A percentile compares a stretch with the other conserved stretches of the same genome.
phyloP scores from a whole-genome alignment of 2,797 vertebrate genomes.

The Xiphophorus birchmanni region DNA sequence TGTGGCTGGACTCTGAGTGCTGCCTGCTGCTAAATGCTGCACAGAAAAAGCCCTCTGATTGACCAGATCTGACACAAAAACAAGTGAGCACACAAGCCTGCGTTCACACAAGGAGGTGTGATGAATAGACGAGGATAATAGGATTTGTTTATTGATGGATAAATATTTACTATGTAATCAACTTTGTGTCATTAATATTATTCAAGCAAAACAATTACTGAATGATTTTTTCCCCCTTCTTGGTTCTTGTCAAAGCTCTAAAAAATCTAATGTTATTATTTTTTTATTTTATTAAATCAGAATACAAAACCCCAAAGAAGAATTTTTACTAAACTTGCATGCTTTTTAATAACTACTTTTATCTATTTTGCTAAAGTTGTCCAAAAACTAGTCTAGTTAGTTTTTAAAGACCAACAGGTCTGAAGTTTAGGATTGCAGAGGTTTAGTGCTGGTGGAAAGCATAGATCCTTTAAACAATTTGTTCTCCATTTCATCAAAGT shows the following conservation, averaged over 20 bases:
- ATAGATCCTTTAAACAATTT: not conserved
- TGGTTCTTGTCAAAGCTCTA: not conserved
- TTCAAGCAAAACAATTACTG: not conserved
- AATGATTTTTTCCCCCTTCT: not conserved
- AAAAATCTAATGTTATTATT: not conserved
- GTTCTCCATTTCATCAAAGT: not conserved
- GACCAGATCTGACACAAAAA: slow-evolving; percentile 54
- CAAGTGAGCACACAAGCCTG: slow-evolving; percentile 14
- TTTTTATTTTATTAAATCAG: not conserved
- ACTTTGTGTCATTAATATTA: not conserved
- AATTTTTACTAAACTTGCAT: not conserved
- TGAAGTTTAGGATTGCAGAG: not conserved
- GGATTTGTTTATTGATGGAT: not conserved
- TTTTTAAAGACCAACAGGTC: not conserved
- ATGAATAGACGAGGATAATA: slow-evolving; percentile 18
- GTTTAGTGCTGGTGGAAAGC: not conserved
- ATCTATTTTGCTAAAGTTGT: not conserved
- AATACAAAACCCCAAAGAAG: not conserved
- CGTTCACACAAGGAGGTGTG: not conserved
- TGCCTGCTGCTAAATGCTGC: slow-evolving; percentile 50
- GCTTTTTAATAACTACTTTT: not conserved
- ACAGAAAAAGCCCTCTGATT: slow-evolving; percentile 35
- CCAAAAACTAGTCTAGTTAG: not conserved
- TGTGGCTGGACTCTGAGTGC: slow-evolving; percentile 38
- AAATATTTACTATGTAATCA: not conserved